Evolutionary conservation across 2,797 vertebrate species (phyloP), one percentile per base, ranked within the genome.

Genomic region (Anguilla marmorata): DNA sequence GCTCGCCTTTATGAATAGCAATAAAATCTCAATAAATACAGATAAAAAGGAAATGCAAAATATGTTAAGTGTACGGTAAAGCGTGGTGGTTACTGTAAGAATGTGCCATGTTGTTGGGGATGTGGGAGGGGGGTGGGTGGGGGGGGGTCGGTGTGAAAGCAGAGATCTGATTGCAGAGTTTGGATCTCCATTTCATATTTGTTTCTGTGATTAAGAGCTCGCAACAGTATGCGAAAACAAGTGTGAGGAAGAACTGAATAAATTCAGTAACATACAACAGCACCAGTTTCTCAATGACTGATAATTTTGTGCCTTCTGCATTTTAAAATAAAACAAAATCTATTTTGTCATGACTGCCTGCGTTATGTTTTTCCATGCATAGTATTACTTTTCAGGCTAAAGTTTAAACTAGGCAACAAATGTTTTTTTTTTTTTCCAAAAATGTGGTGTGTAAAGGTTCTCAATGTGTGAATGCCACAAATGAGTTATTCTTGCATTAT

Each of bases 1-100:
- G 91, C 91, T 93, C 92, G 88, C 90, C 82, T 50, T 91, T 94
- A 93, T 95, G 94, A 95, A 95, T 94, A 95, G 94, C 94, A 93
- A 95, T 95, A 94, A 95, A 95, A 92, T 92, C 92, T 92, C 19
- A 90, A 94, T 95, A 94, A 95, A 94, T 93, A 91, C 94, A 95
- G 95, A 94, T 95, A 95, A 96, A 96, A 95, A 93, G 91, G 92
- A 94, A 92, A 94, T 93, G 93, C 89, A 91, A 93, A 91, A 92
- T 89, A 90, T 90, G 92, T 92, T 92, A 90, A 93, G 92, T 0
- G 89, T 60, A 90, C 88, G 91, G 88, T 91, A 91, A 92, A 90
- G 92, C 89, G 92, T 87, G 86, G 90, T 89, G 91, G 89, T 63
- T 58, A 80, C 58, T 80, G 89, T 88, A 87, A 4, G 93, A 93